Evolutionary conservation across 2,888 invertebrate genomes (phyloP), one percentile per base, ranked within the genome.

Genomic region (Epinotia nisella): DNA sequence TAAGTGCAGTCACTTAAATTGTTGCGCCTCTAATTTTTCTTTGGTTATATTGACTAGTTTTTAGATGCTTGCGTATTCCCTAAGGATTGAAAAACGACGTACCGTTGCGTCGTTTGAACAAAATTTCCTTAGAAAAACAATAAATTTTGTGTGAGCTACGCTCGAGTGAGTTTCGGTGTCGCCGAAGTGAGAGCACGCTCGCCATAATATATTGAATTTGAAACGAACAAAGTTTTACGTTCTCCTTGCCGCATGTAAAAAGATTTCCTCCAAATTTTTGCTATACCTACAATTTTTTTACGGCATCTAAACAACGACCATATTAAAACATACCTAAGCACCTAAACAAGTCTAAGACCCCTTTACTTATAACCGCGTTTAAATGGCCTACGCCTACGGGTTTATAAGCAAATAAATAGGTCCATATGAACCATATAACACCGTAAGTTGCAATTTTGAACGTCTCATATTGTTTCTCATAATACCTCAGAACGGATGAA

Each of bases 81-180:
- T 76, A 76, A 83, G 83, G 88, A 84, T 82, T 84, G 82, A 83
- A 83, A 85, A 83, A 80, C 85, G 83, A 85, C 87, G 85, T 87
- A 86, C 85, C 86, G 82, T 85, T 87, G 87, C 69, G 75, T 85
- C 86, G 87, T 85, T 85, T 85, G 85, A 88, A 88, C 88, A 85
- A 90, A 92, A 92, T 92, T 93, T 92, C 91, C 93, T 92, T 93
- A 93, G 90, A 90, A 93, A 93, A 93, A 93, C 93, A 93, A 93
- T 93, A 93, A 92, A 93, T 93, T 92, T 90, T 90, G 88, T 86
- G 89, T 87, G 89, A 89, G 91, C 87, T 85, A 88, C 92, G 93
- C 93, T 92, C 91, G 93, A 93, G 91, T 91, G 92, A 91, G 92
- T 92, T 92, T 92, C 90, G 88, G 90, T 92, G 93, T 92, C 92